Base-by-base conservation (phyloP, 2,113 vertebrate genomes). In the Sylvilagus bachmani region DNA sequence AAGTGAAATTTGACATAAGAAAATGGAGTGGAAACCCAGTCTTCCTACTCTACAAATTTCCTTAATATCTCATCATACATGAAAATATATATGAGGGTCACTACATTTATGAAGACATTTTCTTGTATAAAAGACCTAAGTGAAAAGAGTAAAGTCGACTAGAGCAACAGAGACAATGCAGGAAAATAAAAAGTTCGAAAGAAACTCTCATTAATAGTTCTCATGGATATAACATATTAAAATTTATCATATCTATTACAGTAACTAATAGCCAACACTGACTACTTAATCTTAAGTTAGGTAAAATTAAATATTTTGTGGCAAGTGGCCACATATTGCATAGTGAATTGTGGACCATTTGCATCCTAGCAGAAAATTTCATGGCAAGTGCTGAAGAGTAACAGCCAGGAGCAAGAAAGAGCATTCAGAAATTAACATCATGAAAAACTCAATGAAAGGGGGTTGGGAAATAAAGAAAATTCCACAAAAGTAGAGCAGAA, bases 161-260 rank as follows among this genome's bases (percentile, higher is more conserved):
- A 67, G 27, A 88, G 21, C 29, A 74, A 36, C 8, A 55, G 25
- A 13, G 2, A 78, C 22, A 75, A 67, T 61, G 1, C 6, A 87
- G 22, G 16, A 84, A 95, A 92, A 90, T 58, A 31, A 87, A 49
- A 93, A 61, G 19, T 84, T 51, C 49, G 49, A 27, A 44, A 71
- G 9, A 51, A 84, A 4, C 31, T 70, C 17, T 31, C 13, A 19
- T 62, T 69, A 51, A 16, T 19, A 33, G 49, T 74, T 61, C 11
- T 66, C 53, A n/a, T 29, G 6, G 10, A 36, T 77, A 1, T 80
- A 78, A 89, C 6, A 44, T 6, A n/a, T 2, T 14, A 9, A 81
- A 66, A 16, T 22, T 49, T 86, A 53, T 4, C 29, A 10, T 53
- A 24, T 61, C 16, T 49, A 49, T 53, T 14, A 66, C 29, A 29